Percentiles rank a stretch among this genome's conserved stretches.
phyloP scores from a whole-genome alignment of 2,888 invertebrate genomes.

The Druceiella hillmani region DNA sequence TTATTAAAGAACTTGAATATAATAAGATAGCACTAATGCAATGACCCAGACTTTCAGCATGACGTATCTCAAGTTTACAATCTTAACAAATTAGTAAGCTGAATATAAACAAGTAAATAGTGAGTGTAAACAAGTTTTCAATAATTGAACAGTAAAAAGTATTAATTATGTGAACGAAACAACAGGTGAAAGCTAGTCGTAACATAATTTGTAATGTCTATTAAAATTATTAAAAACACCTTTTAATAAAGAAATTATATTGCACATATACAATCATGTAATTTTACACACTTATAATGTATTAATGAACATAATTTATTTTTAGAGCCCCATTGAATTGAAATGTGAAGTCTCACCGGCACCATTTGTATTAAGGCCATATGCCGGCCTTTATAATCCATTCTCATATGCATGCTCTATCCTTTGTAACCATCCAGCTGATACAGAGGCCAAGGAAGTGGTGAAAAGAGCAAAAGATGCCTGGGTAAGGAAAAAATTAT shows the following conservation, averaged over 20 bases:
- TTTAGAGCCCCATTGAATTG: conserved; percentile 39
- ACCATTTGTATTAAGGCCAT: conserved; percentile 70
- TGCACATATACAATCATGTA: neutral
- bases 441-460: conserved; percentile 63
- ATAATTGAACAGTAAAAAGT: no score
- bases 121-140: no score
- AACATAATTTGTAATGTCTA: no score
- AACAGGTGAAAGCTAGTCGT: no score
- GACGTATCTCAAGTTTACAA: no score
- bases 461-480: conserved; percentile 66
- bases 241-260: neutral
- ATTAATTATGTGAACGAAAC: no score
- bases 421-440: conserved; percentile 80
- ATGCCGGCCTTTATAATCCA: conserved; percentile 77
- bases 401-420: conserved; percentile 76
- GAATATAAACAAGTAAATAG: no score
- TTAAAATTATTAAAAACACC: conserved; percentile 16
- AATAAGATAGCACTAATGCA: no score
- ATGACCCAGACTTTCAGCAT: no score
- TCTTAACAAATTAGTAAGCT: no score
- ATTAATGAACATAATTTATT: conserved; percentile 8
- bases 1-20: no score
- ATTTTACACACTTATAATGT: neutral
- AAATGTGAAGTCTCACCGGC: conserved; percentile 62
- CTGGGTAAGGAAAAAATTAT: conserved; percentile 46